Evolutionary conservation across 2,113 vertebrate species (phyloP), one percentile per base, ranked within the genome.

Genomic region (Montifringilla adamsi): DNA sequence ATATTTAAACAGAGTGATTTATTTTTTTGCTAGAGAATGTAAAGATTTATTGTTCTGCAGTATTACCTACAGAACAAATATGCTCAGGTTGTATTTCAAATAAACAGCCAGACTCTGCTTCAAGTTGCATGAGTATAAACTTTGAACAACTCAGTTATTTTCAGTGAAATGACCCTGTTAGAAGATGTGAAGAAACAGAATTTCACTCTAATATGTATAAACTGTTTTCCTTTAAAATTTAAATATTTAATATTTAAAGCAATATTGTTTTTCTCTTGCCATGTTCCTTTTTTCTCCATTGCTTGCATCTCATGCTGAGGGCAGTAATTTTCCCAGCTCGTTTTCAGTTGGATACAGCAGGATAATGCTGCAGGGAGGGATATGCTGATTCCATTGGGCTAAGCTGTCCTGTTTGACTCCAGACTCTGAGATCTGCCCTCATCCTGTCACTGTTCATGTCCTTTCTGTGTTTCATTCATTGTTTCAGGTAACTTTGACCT

Each of bases 61-160:
- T 39, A 50, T 35, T 77, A 39, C 31, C 53, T 91, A 15, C 87
- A 87, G 47, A 80, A 91, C 35, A 55, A 70, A 83, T 27, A 81
- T 4, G 23, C 94, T 94, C 94, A 96, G 85, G 94, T 93, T 90
- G 47, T 27, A 70, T 41, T 90, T 93, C 53, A 67, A 90, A 87
- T 60, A 59, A 94, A 72, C 8, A 87, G 26, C 24, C 44, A 77
- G 64, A 63, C 64, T 85, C 43, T 86, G 16, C 27, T 77, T 77
- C 35, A 60, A 56, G 50, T 90, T 88, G 23, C 16, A 39, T 9
- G 37, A 15, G 13, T 47, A 9, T 26, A 26, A 77, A 52, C 23
- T 68, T 60, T 7, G 28, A 94, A 74, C 15, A 79, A 11, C 16
- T 82, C 33, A 21, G 13, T 52, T 75, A 22, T 94, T 90, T 68